Evolutionary conservation across 2,888 invertebrate genomes (phyloP).

Genomic region (Hirtodrosophila histrioides): DNA sequence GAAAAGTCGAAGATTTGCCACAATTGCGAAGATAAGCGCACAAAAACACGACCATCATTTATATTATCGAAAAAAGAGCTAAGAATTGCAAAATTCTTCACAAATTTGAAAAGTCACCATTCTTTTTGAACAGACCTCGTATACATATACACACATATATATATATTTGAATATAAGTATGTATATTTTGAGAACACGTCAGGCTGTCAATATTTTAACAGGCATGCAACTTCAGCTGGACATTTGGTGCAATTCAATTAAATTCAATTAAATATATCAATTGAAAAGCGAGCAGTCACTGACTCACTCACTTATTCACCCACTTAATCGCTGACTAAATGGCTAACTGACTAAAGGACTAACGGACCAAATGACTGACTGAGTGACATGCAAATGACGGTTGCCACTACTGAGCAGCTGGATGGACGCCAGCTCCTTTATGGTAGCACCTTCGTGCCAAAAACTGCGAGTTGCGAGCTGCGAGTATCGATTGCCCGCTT

Average conservation of each 20-base stretch:
- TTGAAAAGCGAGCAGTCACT: constrained; percentile 42
- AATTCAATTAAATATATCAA: constrained; percentile 64
- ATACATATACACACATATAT: not conserved
- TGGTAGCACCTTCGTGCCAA: constrained; percentile 41
- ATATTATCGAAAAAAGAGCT: too few species aligned
- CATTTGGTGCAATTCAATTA: constrained; percentile 60
- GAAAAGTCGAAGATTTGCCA: too few species aligned
- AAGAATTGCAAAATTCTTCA: too few species aligned
- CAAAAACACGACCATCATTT: too few species aligned
- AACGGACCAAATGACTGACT: constrained; percentile 1
- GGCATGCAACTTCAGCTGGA: constrained; percentile 10
- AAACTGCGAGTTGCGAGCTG: constrained; percentile 43
- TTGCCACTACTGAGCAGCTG: constrained; percentile 14
- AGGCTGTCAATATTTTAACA: constrained; percentile 41
- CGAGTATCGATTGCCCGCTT: constrained; percentile 58
- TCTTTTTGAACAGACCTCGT: not conserved
- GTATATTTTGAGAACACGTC: not conserved
- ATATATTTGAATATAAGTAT: not conserved
- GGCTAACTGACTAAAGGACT: constrained; percentile 2
- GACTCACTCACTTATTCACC: constrained; percentile 10
- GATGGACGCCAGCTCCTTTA: constrained; percentile 6
- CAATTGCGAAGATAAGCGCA: too few species aligned
- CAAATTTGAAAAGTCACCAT: too few species aligned
- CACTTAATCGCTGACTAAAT: not conserved
- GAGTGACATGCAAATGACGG: constrained; percentile 37